Evolutionary conservation across 2,888 invertebrate genomes (phyloP), one percentile per base, ranked within the genome.

Genomic region (Acrocera orbiculus): DNA sequence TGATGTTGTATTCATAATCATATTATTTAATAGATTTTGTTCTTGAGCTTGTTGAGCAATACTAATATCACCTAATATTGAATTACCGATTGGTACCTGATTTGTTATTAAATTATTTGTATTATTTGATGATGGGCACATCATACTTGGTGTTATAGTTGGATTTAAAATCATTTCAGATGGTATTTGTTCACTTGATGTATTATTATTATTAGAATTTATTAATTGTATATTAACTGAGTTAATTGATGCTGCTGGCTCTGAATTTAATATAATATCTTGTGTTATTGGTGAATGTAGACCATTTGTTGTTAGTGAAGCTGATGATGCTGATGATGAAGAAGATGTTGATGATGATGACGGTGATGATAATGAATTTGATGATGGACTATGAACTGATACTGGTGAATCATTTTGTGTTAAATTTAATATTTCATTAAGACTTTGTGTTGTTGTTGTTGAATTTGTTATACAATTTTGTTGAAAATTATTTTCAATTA

Each of bases 121-220:
- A 24, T 36, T 37, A 9, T 39, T 11, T 38, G 52, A 57, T 2
- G 53, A 50, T 30, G 53, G 58, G 39, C 68, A 69, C 50, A 76
- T 65, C 52, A 74, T 55, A 42, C 66, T 66, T 1, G 73, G 73
- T 1, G 73, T 69, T 36, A 73, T 64, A 34, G 67, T 65, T 5
- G 70, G 62, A 56, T 64, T 70, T 42, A 75, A 60, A 39, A 75
- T 74, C 14, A 68, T 67, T 40, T 73, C 73, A 2, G 70, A 58
- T 8, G 66, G 54, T 47, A 60, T 56, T 5, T 64, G 53, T 2
- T 52, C 50, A 22, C 52, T 52, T 52, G 6, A 13, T 9, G 11
- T 30, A 11, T 28, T 28, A 16, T 30, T 25, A 8, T 23, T 8
- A 15, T 36, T 34, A 19, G n/a, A 49, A n/a, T 32, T 34, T 32